Base-by-base conservation (phyloP, 2,797 vertebrate species). In the Parambassis ranga region DNA sequence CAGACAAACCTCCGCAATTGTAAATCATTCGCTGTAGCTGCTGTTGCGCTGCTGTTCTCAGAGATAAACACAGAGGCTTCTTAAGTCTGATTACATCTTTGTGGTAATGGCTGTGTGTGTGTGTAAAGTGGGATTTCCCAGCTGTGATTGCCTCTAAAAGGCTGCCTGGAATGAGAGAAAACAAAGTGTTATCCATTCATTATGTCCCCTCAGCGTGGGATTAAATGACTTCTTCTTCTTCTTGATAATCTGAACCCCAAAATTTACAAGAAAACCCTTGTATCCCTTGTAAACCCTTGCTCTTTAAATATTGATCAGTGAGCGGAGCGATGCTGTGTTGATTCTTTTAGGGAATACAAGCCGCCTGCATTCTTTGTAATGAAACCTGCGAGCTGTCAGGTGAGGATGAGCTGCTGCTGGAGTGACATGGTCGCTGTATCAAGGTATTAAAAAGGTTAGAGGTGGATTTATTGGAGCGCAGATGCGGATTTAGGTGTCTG, bases 251-350 rank as follows among this genome's bases (percentile, higher is more conserved):
- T 15, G 1, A 7, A 38, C 27, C 16, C 31, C 24, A 41, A 32
- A 39, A 9, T 14, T 26, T 9, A n/a, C n/a, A n/a, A n/a, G n/a
- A n/a, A n/a, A n/a, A n/a, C n/a, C n/a, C n/a, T n/a, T n/a, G n/a
- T n/a, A n/a, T n/a, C n/a, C n/a, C n/a, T n/a, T n/a, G n/a, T n/a
- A n/a, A n/a, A n/a, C n/a, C n/a, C 39, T 19, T 19, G 41, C 7
- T 66, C 15, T 60, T 66, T 16, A 61, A 67, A 72, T 52, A 70
- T 64, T 67, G 46, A 64, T 65, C 38, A 16, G 9, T 15, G n/a
- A 61, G 28, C 56, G 27, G 11, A 22, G 47, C 19, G 6, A 42
- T n/a, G 19, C 6, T 23, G 4, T 10, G 31, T 10, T 48, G 18
- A 8, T 33, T 33, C 24, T 41, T 43, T 51, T 38, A 14, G 23